phyloP scores from a whole-genome alignment of 2,797 vertebrate genomes.

The Momotus momota region DNA sequence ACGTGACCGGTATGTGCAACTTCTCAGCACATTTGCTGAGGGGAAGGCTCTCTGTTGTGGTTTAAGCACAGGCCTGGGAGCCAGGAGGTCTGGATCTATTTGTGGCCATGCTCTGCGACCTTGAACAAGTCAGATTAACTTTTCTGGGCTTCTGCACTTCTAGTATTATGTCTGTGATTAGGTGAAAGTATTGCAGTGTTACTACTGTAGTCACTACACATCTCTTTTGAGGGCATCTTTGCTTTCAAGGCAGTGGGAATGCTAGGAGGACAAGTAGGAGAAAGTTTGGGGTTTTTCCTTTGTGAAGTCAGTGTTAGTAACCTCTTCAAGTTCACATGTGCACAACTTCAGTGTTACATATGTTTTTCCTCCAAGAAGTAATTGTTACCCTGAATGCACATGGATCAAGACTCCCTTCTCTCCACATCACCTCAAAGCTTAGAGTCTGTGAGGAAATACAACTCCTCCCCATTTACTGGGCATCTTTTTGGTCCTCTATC shows the following conservation, averaged over 20 bases:
- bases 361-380: not conserved
- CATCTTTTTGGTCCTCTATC: not conserved
- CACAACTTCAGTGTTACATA: not conserved
- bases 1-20: not conserved
- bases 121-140: not conserved
- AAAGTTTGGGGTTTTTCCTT: not conserved
- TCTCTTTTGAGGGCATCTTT: not conserved
- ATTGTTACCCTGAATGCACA: not conserved
- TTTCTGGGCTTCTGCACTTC: not conserved
- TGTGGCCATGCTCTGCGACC: not conserved
- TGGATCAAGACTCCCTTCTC: not conserved
- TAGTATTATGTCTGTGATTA: not conserved
- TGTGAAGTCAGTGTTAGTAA: not conserved
- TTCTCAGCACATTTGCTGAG: conserved; percentile 51
- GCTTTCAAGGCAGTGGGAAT: not conserved
- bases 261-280: not conserved
- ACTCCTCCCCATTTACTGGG: not conserved
- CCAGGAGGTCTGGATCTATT: conserved; percentile 62
- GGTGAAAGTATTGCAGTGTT: not conserved
- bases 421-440: not conserved
- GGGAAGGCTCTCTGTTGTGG: not conserved
- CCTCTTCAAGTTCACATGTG: not conserved
- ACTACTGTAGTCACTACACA: not conserved
- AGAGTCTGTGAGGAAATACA: not conserved
- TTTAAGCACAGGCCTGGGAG: conserved; percentile 2